phyloP scores from a whole-genome alignment of 2,797 vertebrate genomes.

The Botia almorhae region DNA sequence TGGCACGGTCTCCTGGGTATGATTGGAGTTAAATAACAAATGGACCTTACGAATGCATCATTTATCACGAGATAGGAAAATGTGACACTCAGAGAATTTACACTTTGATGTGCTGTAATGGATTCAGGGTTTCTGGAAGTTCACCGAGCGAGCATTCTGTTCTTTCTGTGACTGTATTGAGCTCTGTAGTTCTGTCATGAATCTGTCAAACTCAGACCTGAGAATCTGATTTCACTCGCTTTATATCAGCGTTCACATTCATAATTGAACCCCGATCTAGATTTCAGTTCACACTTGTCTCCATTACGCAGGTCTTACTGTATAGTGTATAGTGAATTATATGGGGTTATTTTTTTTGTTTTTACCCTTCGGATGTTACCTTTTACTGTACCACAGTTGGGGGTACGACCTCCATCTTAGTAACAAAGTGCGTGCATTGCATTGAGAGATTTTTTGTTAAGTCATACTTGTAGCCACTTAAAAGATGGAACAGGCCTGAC shows the following conservation, averaged over 20 bases:
- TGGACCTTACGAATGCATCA: slow-evolving; percentile 71
- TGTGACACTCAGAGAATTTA: slow-evolving; percentile 12
- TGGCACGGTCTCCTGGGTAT: slow-evolving; percentile 50
- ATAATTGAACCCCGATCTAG: neutral
- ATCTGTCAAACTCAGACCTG: neutral
- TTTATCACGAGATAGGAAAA: slow-evolving; percentile 72
- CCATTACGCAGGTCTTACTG: neutral
- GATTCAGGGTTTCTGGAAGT: slow-evolving; percentile 5
- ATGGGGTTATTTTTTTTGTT: too few species aligned
- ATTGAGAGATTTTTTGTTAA: slow-evolving; percentile 63
- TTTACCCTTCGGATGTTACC: too few species aligned
- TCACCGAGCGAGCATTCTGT: neutral
- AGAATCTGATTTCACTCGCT: neutral
- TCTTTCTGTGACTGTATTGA: neutral
- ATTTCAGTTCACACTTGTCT: neutral
- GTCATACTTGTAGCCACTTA: slow-evolving; percentile 42
- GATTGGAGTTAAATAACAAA: slow-evolving; percentile 79
- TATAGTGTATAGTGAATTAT: slow-evolving; percentile 7
- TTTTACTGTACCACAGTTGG: too few species aligned
- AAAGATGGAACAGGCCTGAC: slow-evolving; percentile 48
- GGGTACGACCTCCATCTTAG: slow-evolving; percentile 64
- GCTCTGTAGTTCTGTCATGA: neutral
- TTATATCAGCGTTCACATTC: neutral
- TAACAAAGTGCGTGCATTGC: slow-evolving; percentile 65
- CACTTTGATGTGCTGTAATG: neutral